Evolutionary conservation across 2,797 vertebrate genomes (phyloP), one percentile per base, ranked within the genome.

Genomic region (Yasuhikotakia modesta): DNA sequence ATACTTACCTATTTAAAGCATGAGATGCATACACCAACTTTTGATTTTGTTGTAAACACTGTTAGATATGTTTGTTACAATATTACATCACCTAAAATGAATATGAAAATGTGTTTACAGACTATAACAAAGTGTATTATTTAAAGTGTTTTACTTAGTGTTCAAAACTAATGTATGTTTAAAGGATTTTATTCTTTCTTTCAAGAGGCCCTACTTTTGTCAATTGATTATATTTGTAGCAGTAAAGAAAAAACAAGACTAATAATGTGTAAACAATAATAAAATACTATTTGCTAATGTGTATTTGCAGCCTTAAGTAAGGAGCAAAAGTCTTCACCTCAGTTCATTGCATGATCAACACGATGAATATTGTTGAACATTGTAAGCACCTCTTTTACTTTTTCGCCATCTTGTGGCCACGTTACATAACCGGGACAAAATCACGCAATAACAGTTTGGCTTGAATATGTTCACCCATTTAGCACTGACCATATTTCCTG

Each of bases 401-500:
- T 17, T 57, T 48, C 46, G 79, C 79, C 79, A 70, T 27, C 79
- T 58, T 57, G 67, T 64, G 79, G 79, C 22, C 58, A 76, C 48
- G 22, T 7, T 14, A n/a, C 6, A 66, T 5, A 32, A 10, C 24
- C 35, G 12, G 39, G 45, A 68, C 17, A n/a, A 50, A 52, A n/a
- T 1, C 17, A 52, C 6, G 48, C 17, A 17, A 39, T 6, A 8
- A 1, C 5, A 16, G 5, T 17, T 50, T 5, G 19, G 8, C 21
- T 22, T 67, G 22, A 16, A 27, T 30, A 12, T 21, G 5, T 14
- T 24, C 57, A 2, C 16, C n/a, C 52, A n/a, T 53, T 67, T 48
- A 17, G 30, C 30, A 5, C 30, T 32, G 30, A 35, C 4, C 32
- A 2, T 1, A 2, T 35, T 35, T 35, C 32, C 32, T 27, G 65